These are phyloP conservation scores for Rotaria macrura DNA, from an alignment of 2,888 invertebrate species.

Conservation along the genomic window DNA sequence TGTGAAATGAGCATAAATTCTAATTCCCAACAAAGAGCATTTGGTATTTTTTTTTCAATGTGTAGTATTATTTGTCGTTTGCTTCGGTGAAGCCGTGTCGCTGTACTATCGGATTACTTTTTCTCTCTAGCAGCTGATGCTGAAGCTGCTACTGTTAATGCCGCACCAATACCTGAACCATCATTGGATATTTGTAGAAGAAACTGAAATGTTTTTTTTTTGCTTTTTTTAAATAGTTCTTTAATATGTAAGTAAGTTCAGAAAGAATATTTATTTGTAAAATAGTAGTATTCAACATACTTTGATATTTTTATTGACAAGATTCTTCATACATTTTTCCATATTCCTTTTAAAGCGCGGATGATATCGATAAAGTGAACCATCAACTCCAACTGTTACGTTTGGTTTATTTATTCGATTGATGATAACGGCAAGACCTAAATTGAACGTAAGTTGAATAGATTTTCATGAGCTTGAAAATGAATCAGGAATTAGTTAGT, in stretches of 20 bases:
- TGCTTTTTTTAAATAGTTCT: background rate
- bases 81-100: background rate
- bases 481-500: background rate
- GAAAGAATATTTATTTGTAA: too few species aligned
- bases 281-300: background rate
- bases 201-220: background rate
- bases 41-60: background rate
- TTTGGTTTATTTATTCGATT: constrained; percentile 29
- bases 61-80: background rate
- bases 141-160: background rate
- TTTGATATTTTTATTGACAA: constrained; percentile 12
- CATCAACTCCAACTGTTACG: constrained; percentile 30
- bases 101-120: background rate
- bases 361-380: constrained; percentile 29
- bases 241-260: too few species aligned
- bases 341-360: constrained; percentile 23
- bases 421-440: constrained; percentile 28
- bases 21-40: background rate
- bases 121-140: background rate
- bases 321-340: constrained; percentile 22
- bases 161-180: background rate
- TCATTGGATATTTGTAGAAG: background rate
- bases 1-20: background rate
- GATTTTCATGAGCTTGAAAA: too few species aligned
- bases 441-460: background rate